phyloP scores from a whole-genome alignment of 2,797 vertebrate genomes.

The Yasuhikotakia modesta region DNA sequence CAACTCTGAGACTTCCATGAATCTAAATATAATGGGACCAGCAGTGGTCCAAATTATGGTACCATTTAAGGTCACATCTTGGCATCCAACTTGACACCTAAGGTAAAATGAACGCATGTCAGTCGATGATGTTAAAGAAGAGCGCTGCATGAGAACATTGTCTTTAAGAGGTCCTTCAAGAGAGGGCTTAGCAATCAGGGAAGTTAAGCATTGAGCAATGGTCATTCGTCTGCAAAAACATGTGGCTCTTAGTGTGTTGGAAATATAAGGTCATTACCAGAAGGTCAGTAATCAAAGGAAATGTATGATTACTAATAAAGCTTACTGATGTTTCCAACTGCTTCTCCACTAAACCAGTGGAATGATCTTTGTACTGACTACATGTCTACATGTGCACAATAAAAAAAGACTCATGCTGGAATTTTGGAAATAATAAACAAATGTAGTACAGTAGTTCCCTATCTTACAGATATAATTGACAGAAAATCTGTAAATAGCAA shows the following conservation, averaged over 20 bases:
- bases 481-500: not conserved
- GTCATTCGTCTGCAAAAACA: conserved; percentile 19
- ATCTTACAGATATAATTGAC: not conserved
- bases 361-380: not conserved
- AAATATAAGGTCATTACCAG: conserved; percentile 15
- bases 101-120: conserved; percentile 39
- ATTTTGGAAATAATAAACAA: no score
- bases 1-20: conserved; percentile 48
- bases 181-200: conserved; percentile 22
- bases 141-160: conserved; percentile 31
- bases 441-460: not conserved
- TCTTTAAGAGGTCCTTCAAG: conserved; percentile 24
- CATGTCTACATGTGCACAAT: not conserved
- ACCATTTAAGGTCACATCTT: conserved; percentile 47
- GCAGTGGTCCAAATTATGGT: conserved; percentile 40
- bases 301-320: conserved; percentile 3
- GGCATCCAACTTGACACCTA: conserved; percentile 30
- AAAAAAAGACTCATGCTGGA: no score
- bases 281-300: conserved; percentile 15
- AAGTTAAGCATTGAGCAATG: not conserved
- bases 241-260: conserved; percentile 2
- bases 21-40: conserved; percentile 41
- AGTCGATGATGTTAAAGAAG: conserved; percentile 38
- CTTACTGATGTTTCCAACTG: conserved; percentile 16
- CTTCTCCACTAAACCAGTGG: not conserved